Conservation (phyloP, 2,888 invertebrate species). For the Coremacera marginata region DNA sequence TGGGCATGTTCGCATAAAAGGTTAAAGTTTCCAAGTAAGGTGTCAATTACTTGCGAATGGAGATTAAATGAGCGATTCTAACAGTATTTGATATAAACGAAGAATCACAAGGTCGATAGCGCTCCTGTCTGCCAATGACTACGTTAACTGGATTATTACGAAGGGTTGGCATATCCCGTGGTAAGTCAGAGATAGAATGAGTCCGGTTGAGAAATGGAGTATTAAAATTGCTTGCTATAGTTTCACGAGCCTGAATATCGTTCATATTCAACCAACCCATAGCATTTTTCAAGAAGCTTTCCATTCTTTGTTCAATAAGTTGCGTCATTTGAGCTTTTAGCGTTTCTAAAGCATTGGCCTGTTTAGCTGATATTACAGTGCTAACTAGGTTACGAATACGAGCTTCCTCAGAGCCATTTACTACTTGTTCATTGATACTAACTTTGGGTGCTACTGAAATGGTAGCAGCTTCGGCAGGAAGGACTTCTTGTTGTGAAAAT, state of each 20-base stretch:
- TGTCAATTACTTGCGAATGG: slow-evolving; percentile 2
- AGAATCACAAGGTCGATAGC: background rate
- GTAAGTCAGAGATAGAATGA: too few relatives aligned
- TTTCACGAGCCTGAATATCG: too few relatives aligned
- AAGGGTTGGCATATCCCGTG: background rate
- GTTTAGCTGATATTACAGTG: background rate
- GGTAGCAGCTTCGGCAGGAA: too few relatives aligned
- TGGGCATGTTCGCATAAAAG: background rate
- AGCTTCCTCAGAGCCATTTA: background rate
- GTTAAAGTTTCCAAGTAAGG: background rate
- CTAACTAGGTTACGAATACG: background rate
- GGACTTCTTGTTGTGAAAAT: too few relatives aligned
- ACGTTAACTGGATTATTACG: too few relatives aligned
- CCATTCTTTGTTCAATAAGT: background rate
- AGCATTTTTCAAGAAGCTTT: too few relatives aligned
- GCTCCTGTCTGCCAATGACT: background rate
- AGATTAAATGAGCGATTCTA: background rate
- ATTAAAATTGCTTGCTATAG: too few relatives aligned
- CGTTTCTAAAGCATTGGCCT: background rate
- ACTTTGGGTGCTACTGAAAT: too few relatives aligned
- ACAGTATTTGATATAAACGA: too few relatives aligned
- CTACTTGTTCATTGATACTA: too few relatives aligned
- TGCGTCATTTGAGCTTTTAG: background rate
- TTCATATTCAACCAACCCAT: too few relatives aligned
- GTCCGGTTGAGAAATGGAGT: background rate